Base-by-base conservation (phyloP, 1,140 invertebrate genomes). In the Latrodectus geometricus region DNA sequence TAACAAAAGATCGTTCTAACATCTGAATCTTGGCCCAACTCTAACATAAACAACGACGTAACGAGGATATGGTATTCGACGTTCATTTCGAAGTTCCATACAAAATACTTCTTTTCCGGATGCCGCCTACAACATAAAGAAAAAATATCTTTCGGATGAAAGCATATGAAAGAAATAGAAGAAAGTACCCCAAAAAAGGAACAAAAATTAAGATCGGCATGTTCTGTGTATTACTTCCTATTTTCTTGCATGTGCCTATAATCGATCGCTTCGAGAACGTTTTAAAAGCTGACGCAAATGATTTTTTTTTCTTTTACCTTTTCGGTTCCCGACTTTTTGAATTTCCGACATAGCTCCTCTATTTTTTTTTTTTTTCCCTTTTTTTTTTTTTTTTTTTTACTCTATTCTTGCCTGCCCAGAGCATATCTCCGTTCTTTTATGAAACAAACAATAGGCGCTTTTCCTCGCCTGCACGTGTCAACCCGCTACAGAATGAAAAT, bases 201-300 rank as follows among this genome's bases (percentile, higher is more conserved):
- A 70, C n/a, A 83, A 83, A 83, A 83, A 83, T 83, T 83, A 83
- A 83, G 72, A 83, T 54, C 35, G 72, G n/a, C 48, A 35, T 54
- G 61, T 52, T 83, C 80, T 35, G 35, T 35, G 80, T 74, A 83
- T 83, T 83, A 74, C 80, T 83, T 83, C 80, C 80, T 83, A 83
- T 83, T 83, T 83, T 83, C 80, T 83, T 83, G 15, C 80, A 83
- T 70, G 66, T 74, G 69, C 50, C 35, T 35, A 74, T 56, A 74
- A 83, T 83, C 80, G 80, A 83, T 83, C 72, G 80, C n/a, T 35
- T 21, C 35, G n/a, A 61, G 78, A 35, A 80, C 66, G 35, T 83
- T 83, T 83, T 54, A 83, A 35, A 83, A 74, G 80, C 80, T 83
- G 80, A 83, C 70, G 50, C 17, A 20, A 52, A 54, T 56, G 50